Evolutionary conservation across 2,113 vertebrate genomes (phyloP).

Genomic region (Gadus chalcogrammus): DNA sequence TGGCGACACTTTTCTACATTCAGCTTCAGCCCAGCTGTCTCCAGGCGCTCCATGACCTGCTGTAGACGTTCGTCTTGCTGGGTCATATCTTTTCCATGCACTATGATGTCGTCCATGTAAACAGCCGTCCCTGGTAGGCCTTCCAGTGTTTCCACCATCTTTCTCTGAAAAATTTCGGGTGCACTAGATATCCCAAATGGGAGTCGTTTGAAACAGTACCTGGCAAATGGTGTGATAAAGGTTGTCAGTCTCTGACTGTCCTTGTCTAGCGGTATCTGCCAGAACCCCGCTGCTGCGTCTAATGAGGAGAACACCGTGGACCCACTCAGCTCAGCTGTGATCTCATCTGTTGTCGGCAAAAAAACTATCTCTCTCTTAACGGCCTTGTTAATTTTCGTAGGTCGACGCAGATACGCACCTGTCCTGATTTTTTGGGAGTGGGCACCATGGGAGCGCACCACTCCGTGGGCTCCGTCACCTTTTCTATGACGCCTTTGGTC

Average conservation of each 20-base stretch:
- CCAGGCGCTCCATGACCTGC: background rate
- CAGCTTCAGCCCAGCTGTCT: slow-evolving; percentile 6
- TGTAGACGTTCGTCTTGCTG: too few species aligned
- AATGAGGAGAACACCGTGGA: background rate
- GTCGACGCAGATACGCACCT: background rate
- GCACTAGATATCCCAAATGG: too few species aligned
- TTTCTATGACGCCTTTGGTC: background rate
- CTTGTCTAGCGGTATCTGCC: too few species aligned
- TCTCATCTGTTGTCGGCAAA: background rate
- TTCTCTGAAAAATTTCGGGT: too few species aligned
- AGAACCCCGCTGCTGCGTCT: too few species aligned
- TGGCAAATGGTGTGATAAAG: too few species aligned
- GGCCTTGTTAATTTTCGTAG: background rate
- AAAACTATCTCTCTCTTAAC: background rate
- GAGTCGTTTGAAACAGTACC: too few species aligned
- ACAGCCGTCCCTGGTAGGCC: too few species aligned
- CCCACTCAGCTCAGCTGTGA: background rate
- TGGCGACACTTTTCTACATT: slow-evolving; percentile 19
- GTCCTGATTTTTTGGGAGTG: background rate
- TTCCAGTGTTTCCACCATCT: too few species aligned
- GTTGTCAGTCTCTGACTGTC: too few species aligned
- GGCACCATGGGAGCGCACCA: background rate
- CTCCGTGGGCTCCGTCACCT: background rate
- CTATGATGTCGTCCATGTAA: too few species aligned
- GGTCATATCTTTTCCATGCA: too few species aligned